phyloP scores from a whole-genome alignment of 2,888 invertebrate species.

The Baronia brevicornis region DNA sequence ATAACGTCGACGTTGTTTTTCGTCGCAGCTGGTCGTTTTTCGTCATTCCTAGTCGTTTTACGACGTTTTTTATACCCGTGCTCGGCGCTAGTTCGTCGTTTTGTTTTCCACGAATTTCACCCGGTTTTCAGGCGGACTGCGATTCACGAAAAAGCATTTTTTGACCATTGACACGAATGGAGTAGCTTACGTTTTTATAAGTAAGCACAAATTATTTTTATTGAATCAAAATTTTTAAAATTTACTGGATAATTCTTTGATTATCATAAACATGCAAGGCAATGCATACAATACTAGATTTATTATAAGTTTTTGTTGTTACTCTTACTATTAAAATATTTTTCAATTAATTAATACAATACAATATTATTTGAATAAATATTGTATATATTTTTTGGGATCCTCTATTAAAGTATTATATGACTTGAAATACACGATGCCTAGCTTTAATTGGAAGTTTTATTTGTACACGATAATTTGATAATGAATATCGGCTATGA shows the following conservation, averaged over 20 bases:
- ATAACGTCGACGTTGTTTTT: constrained; percentile 9
- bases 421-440: too few relatives aligned
- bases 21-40: constrained; percentile 13
- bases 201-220: constrained; percentile 2
- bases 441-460: too few relatives aligned
- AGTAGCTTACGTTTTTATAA: constrained; percentile 11
- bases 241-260: too few relatives aligned
- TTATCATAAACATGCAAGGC: neutral
- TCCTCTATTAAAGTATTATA: too few relatives aligned
- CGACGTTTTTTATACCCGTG: constrained; percentile 10
- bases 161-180: constrained; percentile 16
- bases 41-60: constrained; percentile 7
- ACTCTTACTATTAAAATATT: neutral
- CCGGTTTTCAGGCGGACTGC: constrained; percentile 24
- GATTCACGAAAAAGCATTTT: constrained; percentile 27
- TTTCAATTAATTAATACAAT: too few relatives aligned
- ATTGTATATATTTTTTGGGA: too few relatives aligned
- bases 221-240: too few relatives aligned
- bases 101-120: constrained; percentile 34
- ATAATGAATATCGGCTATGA: too few relatives aligned
- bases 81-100: constrained; percentile 18
- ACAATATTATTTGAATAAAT: too few relatives aligned
- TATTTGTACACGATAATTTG: too few relatives aligned
- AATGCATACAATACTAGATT: neutral
- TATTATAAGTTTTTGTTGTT: neutral